These are phyloP conservation scores for Oceanites oceanicus DNA, from an alignment of 2,113 vertebrate species.

Conservation along the genomic window DNA sequence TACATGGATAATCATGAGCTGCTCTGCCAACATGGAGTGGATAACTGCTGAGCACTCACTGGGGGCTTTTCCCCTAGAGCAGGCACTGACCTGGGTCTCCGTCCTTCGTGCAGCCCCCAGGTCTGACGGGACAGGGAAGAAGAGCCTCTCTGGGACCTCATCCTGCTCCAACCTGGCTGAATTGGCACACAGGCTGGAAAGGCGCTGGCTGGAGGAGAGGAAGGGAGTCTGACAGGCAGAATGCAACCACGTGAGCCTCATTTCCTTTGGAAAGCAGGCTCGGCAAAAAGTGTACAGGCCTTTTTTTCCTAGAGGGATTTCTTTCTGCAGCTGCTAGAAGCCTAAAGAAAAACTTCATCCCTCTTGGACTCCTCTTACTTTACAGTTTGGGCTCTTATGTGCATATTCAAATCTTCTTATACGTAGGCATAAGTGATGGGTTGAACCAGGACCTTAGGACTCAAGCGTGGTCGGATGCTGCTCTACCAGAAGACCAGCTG, in stretches of 20 bases:
- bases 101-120: background rate
- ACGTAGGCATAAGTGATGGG: background rate
- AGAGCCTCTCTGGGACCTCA: background rate
- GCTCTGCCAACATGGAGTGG: background rate
- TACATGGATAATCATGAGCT: background rate
- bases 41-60: background rate
- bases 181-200: background rate
- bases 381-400: background rate
- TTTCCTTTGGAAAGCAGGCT: background rate
- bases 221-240: background rate
- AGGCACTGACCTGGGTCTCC: background rate
- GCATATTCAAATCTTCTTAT: background rate
- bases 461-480: accelerated
- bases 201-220: background rate
- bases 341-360: background rate
- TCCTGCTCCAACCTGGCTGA: background rate
- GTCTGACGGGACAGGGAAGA: background rate
- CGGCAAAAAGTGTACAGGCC: accelerated
- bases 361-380: background rate
- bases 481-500: background rate
- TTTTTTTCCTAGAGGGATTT: background rate
- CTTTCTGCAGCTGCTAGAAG: background rate
- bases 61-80: background rate
- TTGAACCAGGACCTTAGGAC: background rate
- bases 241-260: accelerated